phyloP scores from a whole-genome alignment of 2,888 invertebrate genomes.

The Theretra japonica region DNA sequence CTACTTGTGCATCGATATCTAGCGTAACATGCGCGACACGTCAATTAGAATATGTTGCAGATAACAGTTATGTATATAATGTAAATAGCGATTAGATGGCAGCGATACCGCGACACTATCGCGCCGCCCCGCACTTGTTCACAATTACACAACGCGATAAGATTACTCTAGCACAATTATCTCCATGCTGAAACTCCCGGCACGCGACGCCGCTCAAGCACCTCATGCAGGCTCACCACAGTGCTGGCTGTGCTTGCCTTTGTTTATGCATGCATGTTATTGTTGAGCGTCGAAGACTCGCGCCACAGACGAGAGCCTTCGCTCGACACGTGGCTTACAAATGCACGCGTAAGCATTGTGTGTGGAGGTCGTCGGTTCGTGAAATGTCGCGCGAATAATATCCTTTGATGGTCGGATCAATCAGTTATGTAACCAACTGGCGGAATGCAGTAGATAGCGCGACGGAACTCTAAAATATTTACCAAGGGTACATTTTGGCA shows the following conservation, averaged over 20 bases:
- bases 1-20: slow-evolving; percentile 2
- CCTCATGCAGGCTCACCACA: too few relatives aligned
- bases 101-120: slow-evolving; percentile 1
- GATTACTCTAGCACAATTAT: not conserved
- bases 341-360: not conserved
- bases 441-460: not conserved
- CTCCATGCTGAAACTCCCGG: not conserved
- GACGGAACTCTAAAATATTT: too few relatives aligned
- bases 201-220: not conserved
- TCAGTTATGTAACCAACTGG: not conserved
- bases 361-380: not conserved
- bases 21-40: slow-evolving; percentile 3
- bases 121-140: not conserved
- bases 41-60: slow-evolving; percentile 13
- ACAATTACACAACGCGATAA: slow-evolving; percentile 7
- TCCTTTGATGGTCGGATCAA: not conserved
- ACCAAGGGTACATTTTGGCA: not conserved
- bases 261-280: not conserved
- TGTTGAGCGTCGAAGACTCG: not conserved
- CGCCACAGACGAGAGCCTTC: not conserved
- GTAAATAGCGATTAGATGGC: slow-evolving; percentile 16
- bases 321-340: not conserved
- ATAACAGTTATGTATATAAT: slow-evolving; percentile 13
- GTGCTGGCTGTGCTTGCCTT: not conserved
- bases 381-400: not conserved